A percentile compares a stretch with the other conserved stretches of the same genome.
phyloP scores from a whole-genome alignment of 2,888 invertebrate genomes.

The Hermaeophaga mercurialis region DNA sequence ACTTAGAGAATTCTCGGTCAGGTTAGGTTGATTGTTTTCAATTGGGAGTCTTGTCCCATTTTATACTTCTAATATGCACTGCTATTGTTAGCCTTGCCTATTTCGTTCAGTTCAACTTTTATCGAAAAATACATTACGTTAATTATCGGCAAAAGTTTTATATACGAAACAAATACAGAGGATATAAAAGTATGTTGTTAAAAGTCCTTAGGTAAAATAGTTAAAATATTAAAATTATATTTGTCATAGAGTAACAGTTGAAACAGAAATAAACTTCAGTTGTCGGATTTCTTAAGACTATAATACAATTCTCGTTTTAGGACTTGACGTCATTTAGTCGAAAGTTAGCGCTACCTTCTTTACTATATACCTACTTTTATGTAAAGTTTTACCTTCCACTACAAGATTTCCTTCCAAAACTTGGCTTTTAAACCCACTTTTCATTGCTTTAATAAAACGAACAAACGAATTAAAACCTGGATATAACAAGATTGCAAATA shows the following conservation, averaged over 20 bases:
- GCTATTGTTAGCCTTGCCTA: no score
- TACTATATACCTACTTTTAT: not conserved
- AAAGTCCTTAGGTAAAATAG: no score
- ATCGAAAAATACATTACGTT: no score
- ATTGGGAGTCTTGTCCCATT: no score
- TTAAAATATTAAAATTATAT: no score
- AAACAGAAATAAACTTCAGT: no score
- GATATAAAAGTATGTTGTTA: no score
- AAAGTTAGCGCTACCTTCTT: not conserved
- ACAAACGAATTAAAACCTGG: constrained; percentile 26
- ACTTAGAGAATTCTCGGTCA: not conserved
- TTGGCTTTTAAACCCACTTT: constrained; percentile 11
- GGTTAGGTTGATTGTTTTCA: not conserved
- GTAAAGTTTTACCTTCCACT: constrained; percentile 4
- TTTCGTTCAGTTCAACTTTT: no score
- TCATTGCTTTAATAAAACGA: constrained; percentile 25
- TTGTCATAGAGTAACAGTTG: no score
- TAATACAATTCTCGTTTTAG: not conserved
- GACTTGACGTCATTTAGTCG: not conserved
- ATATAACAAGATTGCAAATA: constrained; percentile 26
- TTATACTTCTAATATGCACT: no score
- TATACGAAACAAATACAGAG: no score
- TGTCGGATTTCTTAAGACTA: not conserved
- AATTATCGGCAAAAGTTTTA: no score
- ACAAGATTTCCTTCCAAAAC: constrained; percentile 18